Evolutionary conservation across 2,113 vertebrate genomes (phyloP).

Genomic region (Mormyrus lacerda): DNA sequence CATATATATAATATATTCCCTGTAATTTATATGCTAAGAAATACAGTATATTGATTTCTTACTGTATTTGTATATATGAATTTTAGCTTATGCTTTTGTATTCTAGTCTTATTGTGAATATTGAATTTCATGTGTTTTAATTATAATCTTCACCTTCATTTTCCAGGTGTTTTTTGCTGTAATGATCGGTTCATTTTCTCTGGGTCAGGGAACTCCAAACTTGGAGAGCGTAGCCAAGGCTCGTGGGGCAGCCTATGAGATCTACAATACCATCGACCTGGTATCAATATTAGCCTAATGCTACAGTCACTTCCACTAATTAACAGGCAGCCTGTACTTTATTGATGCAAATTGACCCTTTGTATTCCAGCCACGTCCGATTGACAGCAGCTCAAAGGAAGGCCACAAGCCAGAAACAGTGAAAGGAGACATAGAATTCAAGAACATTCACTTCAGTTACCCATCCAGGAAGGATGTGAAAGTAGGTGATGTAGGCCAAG

Average conservation of each 20-base stretch:
- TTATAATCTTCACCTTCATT: neutral
- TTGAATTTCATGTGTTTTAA: neutral
- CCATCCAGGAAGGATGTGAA: constrained; percentile 66
- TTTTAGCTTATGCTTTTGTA: neutral
- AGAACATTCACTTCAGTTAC: too few relatives aligned
- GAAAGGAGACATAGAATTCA: constrained; percentile 67
- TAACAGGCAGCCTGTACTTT: neutral
- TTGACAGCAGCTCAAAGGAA: constrained; percentile 67
- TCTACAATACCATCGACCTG: constrained; percentile 70
- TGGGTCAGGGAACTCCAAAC: constrained; percentile 66
- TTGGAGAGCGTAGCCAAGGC: constrained; percentile 68
- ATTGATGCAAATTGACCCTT: neutral
- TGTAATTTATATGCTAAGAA: neutral
- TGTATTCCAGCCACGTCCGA: constrained; percentile 53
- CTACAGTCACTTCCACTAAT: neutral
- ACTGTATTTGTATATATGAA: neutral
- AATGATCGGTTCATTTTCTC: constrained; percentile 58
- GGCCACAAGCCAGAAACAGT: constrained; percentile 71
- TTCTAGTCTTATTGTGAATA: neutral
- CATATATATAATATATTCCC: neutral
- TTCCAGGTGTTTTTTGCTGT: constrained; percentile 71
- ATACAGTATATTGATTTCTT: neutral
- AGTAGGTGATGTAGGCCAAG: constrained; percentile 42
- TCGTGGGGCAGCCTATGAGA: constrained; percentile 67
- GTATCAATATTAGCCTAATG: constrained; percentile 39